Evolutionary conservation across 2,888 invertebrate species (phyloP).

Genomic region (Syrphus vitripennis): DNA sequence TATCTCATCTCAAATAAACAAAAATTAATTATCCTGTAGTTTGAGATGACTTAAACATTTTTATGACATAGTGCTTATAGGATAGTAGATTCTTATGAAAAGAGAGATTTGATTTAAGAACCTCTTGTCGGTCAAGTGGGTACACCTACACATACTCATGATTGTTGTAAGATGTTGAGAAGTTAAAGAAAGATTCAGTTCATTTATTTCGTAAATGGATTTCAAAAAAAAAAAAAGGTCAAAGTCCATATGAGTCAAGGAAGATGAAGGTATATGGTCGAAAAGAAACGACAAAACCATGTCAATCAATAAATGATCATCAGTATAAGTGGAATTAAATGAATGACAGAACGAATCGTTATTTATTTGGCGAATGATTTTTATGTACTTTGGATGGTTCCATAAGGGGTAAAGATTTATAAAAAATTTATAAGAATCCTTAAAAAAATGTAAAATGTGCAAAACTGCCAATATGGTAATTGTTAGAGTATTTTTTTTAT

Average conservation of each 20-base stretch:
- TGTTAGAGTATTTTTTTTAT: no score
- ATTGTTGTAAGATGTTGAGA: not conserved
- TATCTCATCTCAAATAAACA: not conserved
- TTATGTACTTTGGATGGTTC: no score
- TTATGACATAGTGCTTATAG: not conserved
- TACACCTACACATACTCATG: not conserved
- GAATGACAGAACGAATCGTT: not conserved
- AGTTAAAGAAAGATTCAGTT: not conserved
- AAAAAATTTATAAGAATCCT: no score
- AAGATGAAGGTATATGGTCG: not conserved
- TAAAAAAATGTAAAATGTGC: no score
- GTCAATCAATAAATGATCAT: not conserved
- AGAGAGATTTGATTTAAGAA: not conserved
- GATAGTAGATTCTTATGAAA: not conserved
- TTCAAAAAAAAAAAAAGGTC: not conserved
- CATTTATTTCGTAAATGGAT: not conserved
- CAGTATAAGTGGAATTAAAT: not conserved
- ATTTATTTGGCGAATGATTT: not conserved
- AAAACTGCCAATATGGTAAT: no score
- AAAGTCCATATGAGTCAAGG: not conserved
- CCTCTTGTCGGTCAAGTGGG: not conserved
- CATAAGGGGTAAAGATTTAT: no score
- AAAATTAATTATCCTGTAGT: not conserved
- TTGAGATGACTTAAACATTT: slow-evolving; percentile 12
- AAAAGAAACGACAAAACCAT: not conserved